Base-by-base conservation (phyloP, 2,113 vertebrate species). In the Tyto alba region DNA sequence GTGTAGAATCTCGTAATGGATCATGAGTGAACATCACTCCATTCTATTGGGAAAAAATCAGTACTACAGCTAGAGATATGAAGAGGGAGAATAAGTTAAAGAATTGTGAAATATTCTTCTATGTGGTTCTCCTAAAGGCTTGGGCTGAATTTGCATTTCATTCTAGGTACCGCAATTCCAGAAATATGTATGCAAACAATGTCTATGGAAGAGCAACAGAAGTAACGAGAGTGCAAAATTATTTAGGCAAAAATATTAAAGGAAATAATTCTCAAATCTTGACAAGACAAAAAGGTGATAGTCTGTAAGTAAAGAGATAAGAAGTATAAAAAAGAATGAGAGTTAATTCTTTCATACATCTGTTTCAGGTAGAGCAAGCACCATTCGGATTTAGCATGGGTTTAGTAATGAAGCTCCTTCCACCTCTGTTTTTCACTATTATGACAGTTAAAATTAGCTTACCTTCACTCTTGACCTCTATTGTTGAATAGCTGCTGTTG, bases 141-240 rank as follows among this genome's bases (percentile, higher is more conserved):
- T 71, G 27, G 26, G 22, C 18, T 41, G n/a, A 84, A 36, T 67
- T 84, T 78, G 6, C 2, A 2, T 85, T 9, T 76, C 5, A 10
- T 7, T 40, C 13, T 34, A 59, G 52, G 29, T 32, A 45, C 10
- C 5, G 25, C 11, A 40, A 1, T 82, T 91, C 41, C 36, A 85
- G 52, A 91, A 93, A 63, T 15, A 7, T 1, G 2, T 50, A 71
- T 32, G 40, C 23, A 25, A 84, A 81, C 7, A 56, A 53, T 38
- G 40, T 76, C 29, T 13, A 25, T 6, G 29, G 23, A 72, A 56
- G 12, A 91, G 17, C 10, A 71, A n/a, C 16, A 45, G 56, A 79
- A 82, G 45, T 62, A 79, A 55, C 0, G 0, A 53, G 14, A 50
- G 16, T 34, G 1, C 3, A 75, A 85, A 78, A 82, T n/a, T 0